These are phyloP conservation scores for Pedetes capensis DNA, from an alignment of 2,113 vertebrate genomes.

Conservation along the genomic window DNA sequence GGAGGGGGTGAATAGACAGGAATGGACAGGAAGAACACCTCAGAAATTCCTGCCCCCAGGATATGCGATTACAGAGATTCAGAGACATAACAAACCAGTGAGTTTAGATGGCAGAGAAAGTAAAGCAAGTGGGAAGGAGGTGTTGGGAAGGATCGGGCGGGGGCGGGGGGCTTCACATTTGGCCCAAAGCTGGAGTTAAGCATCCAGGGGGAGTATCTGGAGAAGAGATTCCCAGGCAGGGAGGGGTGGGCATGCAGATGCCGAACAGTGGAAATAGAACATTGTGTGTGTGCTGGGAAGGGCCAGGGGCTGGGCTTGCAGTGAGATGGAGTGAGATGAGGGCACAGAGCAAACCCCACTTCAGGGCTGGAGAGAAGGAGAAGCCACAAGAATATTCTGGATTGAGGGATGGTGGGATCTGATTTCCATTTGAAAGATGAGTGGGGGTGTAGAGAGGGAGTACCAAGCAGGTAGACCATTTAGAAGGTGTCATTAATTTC, in stretches of 20 bases:
- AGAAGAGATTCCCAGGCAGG: background rate
- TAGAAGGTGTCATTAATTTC: background rate
- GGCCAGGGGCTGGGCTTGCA: background rate
- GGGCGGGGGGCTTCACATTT: background rate
- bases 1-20: no score
- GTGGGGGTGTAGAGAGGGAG: background rate
- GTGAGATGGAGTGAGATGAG: accelerated
- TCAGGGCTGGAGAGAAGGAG: background rate
- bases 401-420: background rate
- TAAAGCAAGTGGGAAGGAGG: background rate
- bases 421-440: background rate
- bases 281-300: no score
- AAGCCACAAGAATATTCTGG: background rate
- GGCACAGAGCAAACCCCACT: no score
- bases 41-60: background rate
- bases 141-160: background rate
- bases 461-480: background rate
- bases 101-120: background rate
- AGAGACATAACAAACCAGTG: background rate
- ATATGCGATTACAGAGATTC: background rate
- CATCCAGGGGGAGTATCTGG: background rate
- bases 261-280: background rate
- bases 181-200: background rate
- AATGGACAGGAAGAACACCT: background rate
- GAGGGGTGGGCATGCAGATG: background rate